Evolutionary conservation across 92 coral and sea anemone genomes (phyloP).

Genomic region (Muricea muricata): DNA sequence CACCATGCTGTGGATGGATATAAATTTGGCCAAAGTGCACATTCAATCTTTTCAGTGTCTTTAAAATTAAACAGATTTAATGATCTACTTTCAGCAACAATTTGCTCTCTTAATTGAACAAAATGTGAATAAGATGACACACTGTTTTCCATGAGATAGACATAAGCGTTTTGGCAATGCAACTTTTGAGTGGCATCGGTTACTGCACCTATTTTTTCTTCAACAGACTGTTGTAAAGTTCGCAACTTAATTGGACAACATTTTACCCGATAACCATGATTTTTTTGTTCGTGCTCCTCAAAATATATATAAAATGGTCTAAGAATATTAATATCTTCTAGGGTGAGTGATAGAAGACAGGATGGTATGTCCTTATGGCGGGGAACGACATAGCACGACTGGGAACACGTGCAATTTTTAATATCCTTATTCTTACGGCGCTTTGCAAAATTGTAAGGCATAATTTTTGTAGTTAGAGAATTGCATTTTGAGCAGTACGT

Average conservation of each 20-base stretch:
- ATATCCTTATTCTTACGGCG: neutral
- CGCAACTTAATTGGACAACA: neutral
- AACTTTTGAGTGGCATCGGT: neutral
- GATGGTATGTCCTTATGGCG: neutral
- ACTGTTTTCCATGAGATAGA: neutral
- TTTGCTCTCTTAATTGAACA: neutral
- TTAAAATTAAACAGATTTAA: conserved; percentile 9
- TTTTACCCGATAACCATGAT: conserved; percentile 51
- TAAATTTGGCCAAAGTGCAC: conserved; percentile 52
- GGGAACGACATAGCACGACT: neutral
- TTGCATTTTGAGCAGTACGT: neutral
- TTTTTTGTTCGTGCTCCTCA: neutral
- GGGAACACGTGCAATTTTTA: neutral
- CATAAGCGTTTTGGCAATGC: conserved; percentile 2
- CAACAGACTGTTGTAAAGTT: neutral
- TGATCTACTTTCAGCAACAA: neutral
- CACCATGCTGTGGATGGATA: conserved; percentile 51
- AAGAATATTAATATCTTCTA: neutral
- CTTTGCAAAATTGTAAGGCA: neutral
- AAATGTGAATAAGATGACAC: neutral
- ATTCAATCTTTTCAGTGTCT: conserved; percentile 37
- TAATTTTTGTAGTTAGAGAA: neutral
- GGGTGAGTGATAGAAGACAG: neutral
- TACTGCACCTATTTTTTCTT: neutral
- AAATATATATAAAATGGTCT: conserved; percentile 41